Base-by-base conservation (phyloP, 2,113 vertebrate genomes). In the Paraplagusia blochii region DNA sequence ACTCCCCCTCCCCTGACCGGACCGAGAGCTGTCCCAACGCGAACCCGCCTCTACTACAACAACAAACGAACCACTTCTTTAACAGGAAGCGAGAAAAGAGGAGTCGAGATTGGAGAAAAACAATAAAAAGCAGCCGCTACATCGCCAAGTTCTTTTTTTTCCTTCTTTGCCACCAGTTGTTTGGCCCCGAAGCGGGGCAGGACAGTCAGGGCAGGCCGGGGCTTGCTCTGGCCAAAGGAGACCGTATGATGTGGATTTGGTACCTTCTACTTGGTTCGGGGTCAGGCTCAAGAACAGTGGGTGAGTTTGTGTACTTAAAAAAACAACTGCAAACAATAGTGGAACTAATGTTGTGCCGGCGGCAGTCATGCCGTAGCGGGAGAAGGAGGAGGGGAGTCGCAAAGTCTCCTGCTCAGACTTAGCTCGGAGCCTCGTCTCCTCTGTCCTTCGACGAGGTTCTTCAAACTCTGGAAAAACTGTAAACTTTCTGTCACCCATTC, bases 231-330 rank as follows among this genome's bases (percentile, higher is more conserved):
- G 38, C 38, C 12, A 61, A 57, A 11, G 68, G 34, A 73, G 70
- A 52, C 38, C 59, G 67, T 77, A 91, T 64, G 87, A 93, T 93
- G 93, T 94, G 92, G 92, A 85, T 93, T 86, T 91, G 92, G 87
- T 93, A 90, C 83, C 86, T 93, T 61, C 76, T 93, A 74, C 88
- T 94, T 58, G 90, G 92, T 81, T 91, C 90, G 80, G 87, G 88
- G 56, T 87, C 87, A 58, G 85, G 89, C 87, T 88, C 84, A 33
- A 83, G 76, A 76, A 91, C 84, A 49, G 91, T 89, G 55, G 93
- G 93, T 94, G 73, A 93, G 93, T 90, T 76, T 66, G 10, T 12
- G 12, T 5, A 40, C 11, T 1, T 12, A 12, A 13, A 12, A 40
- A 12, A 13, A 12, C 1, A 5, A 3, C 18, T 18, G 1, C 1